phyloP scores from a whole-genome alignment of 2,113 vertebrate species.

The Porphyrio hochstetteri region DNA sequence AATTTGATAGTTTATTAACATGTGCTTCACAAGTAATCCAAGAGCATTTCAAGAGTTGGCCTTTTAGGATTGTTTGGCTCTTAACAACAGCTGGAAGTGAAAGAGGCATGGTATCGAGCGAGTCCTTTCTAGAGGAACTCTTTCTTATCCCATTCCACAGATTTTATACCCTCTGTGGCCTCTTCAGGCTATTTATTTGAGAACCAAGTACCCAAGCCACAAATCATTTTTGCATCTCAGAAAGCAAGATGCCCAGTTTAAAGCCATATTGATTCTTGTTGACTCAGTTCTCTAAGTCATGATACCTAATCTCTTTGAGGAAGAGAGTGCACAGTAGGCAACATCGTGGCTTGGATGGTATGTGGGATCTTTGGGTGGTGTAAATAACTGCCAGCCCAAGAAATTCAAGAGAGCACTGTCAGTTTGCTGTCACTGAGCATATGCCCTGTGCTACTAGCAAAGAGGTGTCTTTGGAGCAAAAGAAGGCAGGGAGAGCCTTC shows the following conservation, averaged over 20 bases:
- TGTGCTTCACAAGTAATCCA: background rate
- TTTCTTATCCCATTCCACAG: background rate
- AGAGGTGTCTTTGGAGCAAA: background rate
- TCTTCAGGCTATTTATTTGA: background rate
- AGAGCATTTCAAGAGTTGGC: background rate
- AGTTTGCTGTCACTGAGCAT: background rate
- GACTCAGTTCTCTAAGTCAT: background rate
- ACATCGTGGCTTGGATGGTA: background rate
- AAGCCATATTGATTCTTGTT: background rate
- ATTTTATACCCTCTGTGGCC: background rate
- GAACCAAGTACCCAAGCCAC: background rate
- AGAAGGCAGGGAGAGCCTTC: background rate
- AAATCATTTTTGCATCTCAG: background rate
- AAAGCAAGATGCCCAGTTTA: background rate
- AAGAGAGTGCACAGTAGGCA: background rate
- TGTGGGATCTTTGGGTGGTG: background rate
- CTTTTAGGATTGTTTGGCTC: background rate
- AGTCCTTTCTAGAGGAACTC: background rate
- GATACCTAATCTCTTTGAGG: background rate
- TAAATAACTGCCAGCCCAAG: background rate
- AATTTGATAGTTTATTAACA: background rate
- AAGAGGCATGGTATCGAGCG: background rate
- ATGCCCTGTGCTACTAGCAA: background rate
- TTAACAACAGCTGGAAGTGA: background rate
- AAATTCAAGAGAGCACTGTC: background rate